Percentiles rank a stretch among this genome's conserved stretches.
Conservation (phyloP, 2,888 invertebrate genomes). For the Pogonocherus hispidulus region DNA sequence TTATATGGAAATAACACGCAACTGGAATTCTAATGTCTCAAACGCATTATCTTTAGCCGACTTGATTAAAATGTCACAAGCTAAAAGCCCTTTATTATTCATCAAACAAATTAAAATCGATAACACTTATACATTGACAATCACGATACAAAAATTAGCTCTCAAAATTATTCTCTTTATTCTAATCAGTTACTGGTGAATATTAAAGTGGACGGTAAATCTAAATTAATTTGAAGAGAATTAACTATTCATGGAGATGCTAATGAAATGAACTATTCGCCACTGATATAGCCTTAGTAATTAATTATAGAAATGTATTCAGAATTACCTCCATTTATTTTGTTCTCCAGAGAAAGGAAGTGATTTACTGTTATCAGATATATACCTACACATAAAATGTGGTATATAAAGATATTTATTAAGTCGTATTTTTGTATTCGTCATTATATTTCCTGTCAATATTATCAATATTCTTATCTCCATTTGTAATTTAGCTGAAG, state of each 20-base stretch:
- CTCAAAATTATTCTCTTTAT: constrained; percentile 1
- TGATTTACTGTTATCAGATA: not conserved
- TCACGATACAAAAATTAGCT: constrained; percentile 24
- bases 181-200: constrained; percentile 9
- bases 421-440: no score
- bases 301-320: constrained; percentile 19
- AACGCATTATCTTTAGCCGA: constrained; percentile 46
- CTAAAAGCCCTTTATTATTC: constrained; percentile 44
- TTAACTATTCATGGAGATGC: constrained; percentile 23
- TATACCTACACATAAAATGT: no score
- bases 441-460: no score
- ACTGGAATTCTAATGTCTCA: constrained; percentile 46
- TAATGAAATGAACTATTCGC: constrained; percentile 14
- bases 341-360: not conserved
- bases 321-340: not conserved
- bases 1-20: constrained; percentile 44
- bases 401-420: no score
- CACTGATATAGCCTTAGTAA: constrained; percentile 16
- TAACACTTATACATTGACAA: constrained; percentile 29
- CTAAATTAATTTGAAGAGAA: constrained; percentile 4
- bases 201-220: constrained; percentile 24
- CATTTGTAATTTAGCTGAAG: no score
- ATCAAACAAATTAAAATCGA: constrained; percentile 38
- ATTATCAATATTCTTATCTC: no score
- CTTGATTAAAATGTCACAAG: constrained; percentile 50